A percentile compares a stretch with the other conserved stretches of the same genome.
phyloP scores from a whole-genome alignment of 1,140 invertebrate genomes.

The Gryllus bimaculatus region DNA sequence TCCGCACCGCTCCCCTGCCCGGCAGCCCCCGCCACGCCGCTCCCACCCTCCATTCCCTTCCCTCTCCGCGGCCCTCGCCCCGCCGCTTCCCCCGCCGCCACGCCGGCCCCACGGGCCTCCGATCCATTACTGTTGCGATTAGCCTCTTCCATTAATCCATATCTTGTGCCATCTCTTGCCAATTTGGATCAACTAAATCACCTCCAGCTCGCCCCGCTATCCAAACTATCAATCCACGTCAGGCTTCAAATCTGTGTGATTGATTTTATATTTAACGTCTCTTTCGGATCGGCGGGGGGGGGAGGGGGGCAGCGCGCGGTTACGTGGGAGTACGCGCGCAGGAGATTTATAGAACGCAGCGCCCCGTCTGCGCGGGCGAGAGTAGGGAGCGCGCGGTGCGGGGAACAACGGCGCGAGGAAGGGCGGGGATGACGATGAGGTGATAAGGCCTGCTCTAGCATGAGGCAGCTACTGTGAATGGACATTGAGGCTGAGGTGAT shows the following conservation, averaged over 20 bases:
- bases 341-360: neutral
- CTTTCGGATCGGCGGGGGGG: neutral
- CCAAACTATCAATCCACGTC: neutral
- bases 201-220: neutral
- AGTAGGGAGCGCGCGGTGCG: no score
- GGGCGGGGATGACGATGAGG: no score
- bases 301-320: neutral
- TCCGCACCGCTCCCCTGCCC: neutral
- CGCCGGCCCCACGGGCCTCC: neutral
- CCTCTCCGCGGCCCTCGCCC: no score
- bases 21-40: no score
- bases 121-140: slow-evolving; percentile 4
- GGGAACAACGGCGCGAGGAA: no score
- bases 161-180: slow-evolving; percentile 3
- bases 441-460: no score
- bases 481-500: no score
- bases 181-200: slow-evolving; percentile 5
- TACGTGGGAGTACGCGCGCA: neutral
- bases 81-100: no score
- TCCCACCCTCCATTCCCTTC: neutral
- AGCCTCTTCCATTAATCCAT: slow-evolving; percentile 1
- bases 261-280: slow-evolving; percentile 6
- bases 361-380: no score
- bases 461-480: no score
- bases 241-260: slow-evolving; percentile 4